These are phyloP conservation scores for Zele albiditarsus DNA, from an alignment of 2,888 invertebrate species.

Conservation along the genomic window DNA sequence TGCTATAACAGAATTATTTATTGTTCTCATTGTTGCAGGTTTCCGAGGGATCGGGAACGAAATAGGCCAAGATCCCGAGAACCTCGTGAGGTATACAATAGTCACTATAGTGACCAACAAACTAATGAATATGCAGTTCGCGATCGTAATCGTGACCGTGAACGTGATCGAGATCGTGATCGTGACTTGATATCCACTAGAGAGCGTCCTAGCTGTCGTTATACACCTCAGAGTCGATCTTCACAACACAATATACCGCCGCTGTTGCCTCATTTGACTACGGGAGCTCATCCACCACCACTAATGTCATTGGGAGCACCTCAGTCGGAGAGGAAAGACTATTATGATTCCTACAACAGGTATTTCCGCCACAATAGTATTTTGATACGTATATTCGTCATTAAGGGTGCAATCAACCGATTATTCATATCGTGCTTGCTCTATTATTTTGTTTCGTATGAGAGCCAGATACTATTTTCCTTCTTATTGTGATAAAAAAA, in stretches of 20 bases:
- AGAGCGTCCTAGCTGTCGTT: conserved; percentile 57
- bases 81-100: conserved; percentile 65
- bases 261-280: conserved; percentile 1
- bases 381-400: conserved; percentile 68
- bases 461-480: neutral
- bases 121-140: conserved; percentile 67
- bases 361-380: conserved; percentile 73
- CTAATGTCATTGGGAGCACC: conserved; percentile 41
- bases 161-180: conserved; percentile 65
- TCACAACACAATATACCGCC: conserved; percentile 65
- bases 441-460: neutral
- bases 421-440: conserved; percentile 25
- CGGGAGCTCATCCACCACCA: conserved; percentile 28
- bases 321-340: conserved; percentile 72
- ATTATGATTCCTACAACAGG: conserved; percentile 74
- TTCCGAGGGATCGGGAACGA: conserved; percentile 68
- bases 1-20: too few species aligned
- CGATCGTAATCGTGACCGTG: conserved; percentile 58
- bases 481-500: neutral
- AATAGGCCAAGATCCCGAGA: conserved; percentile 67
- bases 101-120: conserved; percentile 67
- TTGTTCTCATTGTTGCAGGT: conserved; percentile 54
- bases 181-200: conserved; percentile 57
- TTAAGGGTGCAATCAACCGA: conserved; percentile 53
- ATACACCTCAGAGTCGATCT: conserved; percentile 63